Evolutionary conservation across 2,888 invertebrate genomes (phyloP).

Genomic region (Pimpla rufipes): DNA sequence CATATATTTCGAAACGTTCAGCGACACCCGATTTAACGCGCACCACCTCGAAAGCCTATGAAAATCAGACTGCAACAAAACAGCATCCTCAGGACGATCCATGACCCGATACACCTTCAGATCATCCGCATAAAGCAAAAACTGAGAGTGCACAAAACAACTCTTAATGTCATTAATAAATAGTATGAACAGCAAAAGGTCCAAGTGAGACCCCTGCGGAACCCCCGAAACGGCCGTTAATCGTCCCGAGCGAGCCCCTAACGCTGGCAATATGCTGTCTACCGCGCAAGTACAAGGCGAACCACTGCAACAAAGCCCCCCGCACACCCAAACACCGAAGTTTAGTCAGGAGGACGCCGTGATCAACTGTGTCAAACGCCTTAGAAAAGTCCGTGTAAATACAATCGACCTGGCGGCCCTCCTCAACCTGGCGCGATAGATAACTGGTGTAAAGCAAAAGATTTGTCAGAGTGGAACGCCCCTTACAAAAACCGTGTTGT

Average conservation of each 20-base stretch:
- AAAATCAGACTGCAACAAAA: neutral
- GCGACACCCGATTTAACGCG: neutral
- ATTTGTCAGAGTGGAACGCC: neutral
- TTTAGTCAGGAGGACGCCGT: no score
- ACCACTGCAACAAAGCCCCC: neutral
- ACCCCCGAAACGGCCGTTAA: neutral
- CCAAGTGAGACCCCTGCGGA: neutral
- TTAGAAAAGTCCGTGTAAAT: neutral
- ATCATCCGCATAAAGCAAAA: no score
- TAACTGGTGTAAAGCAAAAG: neutral
- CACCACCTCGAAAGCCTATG: neutral
- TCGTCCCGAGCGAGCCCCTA: neutral
- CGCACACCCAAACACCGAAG: no score
- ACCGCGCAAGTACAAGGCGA: neutral
- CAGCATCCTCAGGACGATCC: neutral
- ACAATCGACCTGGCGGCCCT: neutral
- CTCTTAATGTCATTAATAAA: no score
- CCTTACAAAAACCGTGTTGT: neutral
- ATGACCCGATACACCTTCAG: neutral
- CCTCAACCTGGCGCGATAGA: neutral
- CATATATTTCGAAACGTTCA: neutral
- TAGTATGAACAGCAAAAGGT: neutral
- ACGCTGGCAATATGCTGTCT: neutral
- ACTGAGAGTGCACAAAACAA: no score
- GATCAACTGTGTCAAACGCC: no score